Conservation (phyloP, 1,140 invertebrate species). For the Bombus haemorrhoidalis region DNA sequence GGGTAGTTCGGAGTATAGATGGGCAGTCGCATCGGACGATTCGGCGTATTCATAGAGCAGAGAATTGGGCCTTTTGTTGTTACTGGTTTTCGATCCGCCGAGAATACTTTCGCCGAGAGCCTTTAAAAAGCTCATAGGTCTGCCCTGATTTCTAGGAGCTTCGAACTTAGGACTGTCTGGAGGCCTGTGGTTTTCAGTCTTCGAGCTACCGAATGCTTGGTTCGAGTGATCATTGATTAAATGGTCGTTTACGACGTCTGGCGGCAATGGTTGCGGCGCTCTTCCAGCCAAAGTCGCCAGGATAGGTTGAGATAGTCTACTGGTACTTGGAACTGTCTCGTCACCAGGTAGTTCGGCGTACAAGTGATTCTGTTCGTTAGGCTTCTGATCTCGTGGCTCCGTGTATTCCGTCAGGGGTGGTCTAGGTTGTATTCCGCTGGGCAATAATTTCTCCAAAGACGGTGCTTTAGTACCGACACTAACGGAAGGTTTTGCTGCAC, state of each 20-base stretch:
- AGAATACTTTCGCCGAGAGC: conserved; percentile 78
- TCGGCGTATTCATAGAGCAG: conserved; percentile 88
- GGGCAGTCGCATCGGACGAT: conserved; percentile 86
- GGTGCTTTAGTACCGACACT: conserved; percentile 85
- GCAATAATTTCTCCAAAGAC: conserved; percentile 85
- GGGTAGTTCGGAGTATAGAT: conserved; percentile 88
- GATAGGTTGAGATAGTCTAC: conserved; percentile 79
- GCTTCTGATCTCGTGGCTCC: conserved; percentile 81
- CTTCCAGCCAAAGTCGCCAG: conserved; percentile 67
- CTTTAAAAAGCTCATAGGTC: conserved; percentile 78
- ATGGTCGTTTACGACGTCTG: conserved; percentile 74
- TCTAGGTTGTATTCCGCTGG: conserved; percentile 73
- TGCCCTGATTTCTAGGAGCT: conserved; percentile 57
- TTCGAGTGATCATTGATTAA: conserved; percentile 55
- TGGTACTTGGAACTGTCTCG: conserved; percentile 80
- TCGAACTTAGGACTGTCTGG: conserved; percentile 48
- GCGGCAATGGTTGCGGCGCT: conserved; percentile 75
- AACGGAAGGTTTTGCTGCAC: conserved; percentile 81
- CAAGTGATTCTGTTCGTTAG: conserved; percentile 80
- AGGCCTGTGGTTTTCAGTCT: conserved; percentile 14
- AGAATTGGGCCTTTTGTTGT: conserved; percentile 82
- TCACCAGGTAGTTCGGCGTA: conserved; percentile 83
- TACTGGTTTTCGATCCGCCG: conserved; percentile 59
- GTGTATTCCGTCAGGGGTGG: conserved; percentile 82
- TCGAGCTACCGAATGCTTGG: conserved; percentile 1